A percentile compares a stretch with the other conserved stretches of the same genome.
Conservation (phyloP, 2,797 vertebrate genomes). For the Poeciliopsis infans region DNA sequence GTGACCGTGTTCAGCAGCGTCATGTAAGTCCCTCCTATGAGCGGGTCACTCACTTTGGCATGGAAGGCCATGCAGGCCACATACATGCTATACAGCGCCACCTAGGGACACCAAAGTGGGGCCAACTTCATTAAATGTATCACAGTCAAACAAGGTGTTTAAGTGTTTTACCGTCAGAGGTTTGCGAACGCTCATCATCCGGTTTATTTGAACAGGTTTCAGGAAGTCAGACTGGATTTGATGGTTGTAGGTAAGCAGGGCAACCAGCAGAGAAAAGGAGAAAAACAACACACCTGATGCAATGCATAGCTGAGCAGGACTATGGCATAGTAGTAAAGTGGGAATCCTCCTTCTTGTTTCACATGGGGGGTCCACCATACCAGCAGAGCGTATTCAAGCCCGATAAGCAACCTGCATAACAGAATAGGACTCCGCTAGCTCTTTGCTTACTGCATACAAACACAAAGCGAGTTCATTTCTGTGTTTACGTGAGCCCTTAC, state of each 20-base stretch:
- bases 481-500: constrained; percentile 63
- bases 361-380: constrained; percentile 96
- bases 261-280: neutral
- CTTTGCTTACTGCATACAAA: neutral
- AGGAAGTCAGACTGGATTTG: neutral
- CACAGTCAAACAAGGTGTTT: neutral
- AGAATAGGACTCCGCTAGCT: constrained; percentile 12
- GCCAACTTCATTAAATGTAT: neutral
- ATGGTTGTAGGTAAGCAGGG: neutral
- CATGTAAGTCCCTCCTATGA: constrained; percentile 99
- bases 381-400: constrained; percentile 89
- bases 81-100: constrained; percentile 96
- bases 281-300: constrained; percentile 86
- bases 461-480: neutral
- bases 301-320: constrained; percentile 92
- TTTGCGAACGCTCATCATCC: neutral
- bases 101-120: constrained; percentile 67
- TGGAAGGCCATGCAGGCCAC: constrained; percentile 98
- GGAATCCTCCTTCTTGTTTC: constrained; percentile 89
- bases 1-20: constrained; percentile 96
- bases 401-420: constrained; percentile 87
- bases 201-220: neutral
- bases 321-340: constrained; percentile 88
- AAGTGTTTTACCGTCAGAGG: neutral
- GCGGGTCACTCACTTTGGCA: constrained; percentile 95